Evolutionary conservation across 2,797 vertebrate genomes (phyloP).

Genomic region (Etheostoma nigrum): DNA sequence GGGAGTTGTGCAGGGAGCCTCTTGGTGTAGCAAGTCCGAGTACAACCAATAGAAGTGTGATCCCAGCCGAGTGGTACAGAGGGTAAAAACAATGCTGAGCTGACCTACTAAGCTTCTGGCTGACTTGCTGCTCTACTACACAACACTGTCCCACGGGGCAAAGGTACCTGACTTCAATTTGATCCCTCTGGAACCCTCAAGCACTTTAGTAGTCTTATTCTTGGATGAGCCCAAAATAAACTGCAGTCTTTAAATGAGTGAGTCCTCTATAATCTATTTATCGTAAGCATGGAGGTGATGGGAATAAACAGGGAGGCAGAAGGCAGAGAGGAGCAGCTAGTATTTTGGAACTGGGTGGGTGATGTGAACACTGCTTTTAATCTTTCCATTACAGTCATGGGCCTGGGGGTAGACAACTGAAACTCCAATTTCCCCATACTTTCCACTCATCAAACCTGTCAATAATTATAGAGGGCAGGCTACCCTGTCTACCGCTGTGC

Average conservation of each 20-base stretch:
- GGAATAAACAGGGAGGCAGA: conserved; percentile 35
- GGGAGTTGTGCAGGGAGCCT: conserved; percentile 59
- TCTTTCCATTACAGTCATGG: conserved; percentile 88
- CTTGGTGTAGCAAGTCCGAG: conserved; percentile 34
- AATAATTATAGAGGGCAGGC: conserved; percentile 86
- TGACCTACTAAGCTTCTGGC: conserved; percentile 58
- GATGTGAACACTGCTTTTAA: conserved; percentile 82
- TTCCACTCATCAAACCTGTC: conserved; percentile 89
- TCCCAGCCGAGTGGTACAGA: conserved; percentile 18
- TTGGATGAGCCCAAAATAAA: conserved; percentile 73
- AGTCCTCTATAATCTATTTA: conserved; percentile 87
- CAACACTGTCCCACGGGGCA: conserved; percentile 42
- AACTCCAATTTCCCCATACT: conserved; percentile 83
- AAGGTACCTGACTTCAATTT: conserved; percentile 58
- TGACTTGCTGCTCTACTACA: conserved; percentile 42
- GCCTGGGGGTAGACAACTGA: conserved; percentile 79
- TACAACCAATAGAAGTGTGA: conserved; percentile 30
- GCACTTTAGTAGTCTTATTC: conserved; percentile 64
- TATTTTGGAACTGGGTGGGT: conserved; percentile 51
- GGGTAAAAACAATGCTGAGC: conserved; percentile 39
- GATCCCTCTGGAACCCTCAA: conserved; percentile 54
- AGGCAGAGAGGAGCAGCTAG: conserved; percentile 35
- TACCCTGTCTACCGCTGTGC: conserved; percentile 69
- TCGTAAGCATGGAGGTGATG: conserved; percentile 54
- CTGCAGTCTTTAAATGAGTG: conserved; percentile 84